Evolutionary conservation across 2,113 vertebrate genomes (phyloP).

Genomic region (Dasyurus viverrinus): DNA sequence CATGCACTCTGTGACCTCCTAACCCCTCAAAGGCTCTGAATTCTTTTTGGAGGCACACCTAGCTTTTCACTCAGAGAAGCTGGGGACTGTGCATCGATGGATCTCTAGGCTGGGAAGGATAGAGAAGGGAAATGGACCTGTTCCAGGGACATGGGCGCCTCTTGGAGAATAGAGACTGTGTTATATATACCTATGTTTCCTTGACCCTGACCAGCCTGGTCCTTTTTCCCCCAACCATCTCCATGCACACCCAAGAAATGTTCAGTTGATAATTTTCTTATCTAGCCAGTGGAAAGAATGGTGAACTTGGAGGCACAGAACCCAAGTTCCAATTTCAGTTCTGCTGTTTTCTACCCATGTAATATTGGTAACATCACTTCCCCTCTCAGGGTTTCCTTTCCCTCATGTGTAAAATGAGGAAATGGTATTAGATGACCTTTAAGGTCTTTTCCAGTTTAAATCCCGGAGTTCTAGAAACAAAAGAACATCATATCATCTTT

Average conservation of each 20-base stretch:
- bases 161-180: neutral
- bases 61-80: slow-evolving; percentile 42
- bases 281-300: neutral
- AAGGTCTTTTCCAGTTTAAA: neutral
- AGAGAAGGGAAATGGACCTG: neutral
- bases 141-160: neutral
- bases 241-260: neutral
- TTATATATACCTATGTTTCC: neutral
- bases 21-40: neutral
- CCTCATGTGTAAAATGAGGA: neutral
- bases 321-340: neutral
- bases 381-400: neutral
- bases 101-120: neutral
- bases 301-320: neutral
- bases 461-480: neutral
- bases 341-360: neutral
- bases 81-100: neutral
- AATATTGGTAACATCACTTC: neutral
- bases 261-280: neutral
- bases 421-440: neutral
- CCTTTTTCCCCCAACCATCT: neutral
- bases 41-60: neutral
- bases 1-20: slow-evolving; percentile 42
- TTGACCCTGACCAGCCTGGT: neutral
- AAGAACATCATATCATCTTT: neutral